Base-by-base conservation (phyloP, 1,140 invertebrate genomes). In the Drosophila nebulosa region DNA sequence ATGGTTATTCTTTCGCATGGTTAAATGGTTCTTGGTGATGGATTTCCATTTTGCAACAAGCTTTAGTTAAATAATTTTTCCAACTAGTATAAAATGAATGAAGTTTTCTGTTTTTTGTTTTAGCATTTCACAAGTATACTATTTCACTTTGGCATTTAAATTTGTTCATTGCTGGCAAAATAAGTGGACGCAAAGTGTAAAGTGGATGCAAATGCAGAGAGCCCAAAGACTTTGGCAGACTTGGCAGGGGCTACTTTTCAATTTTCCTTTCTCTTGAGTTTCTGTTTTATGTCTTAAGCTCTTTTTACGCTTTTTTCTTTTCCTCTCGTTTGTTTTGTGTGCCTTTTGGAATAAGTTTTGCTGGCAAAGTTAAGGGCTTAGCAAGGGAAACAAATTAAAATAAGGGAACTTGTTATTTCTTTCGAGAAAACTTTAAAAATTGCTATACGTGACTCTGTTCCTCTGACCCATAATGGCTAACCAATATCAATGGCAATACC, bases 381-480 rank as follows among this genome's bases (percentile, higher is more conserved):
- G 39, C 39, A 46, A 46, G 39, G 39, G 39, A 46, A 46, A 46
- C 39, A 46, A 46, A 46, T 46, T 46, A 46, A 46, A 46, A 46
- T 21, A 46, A 46, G 39, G 39, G 39, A 46, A 46, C 39, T 46
- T 46, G 39, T 46, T 46, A 46, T 46, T 46, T 46, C 18, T 46
- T 42, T 42, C 1, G 39, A 46, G 39, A 10, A 46, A 46, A 16
- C 27, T 27, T 53, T 53, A 53, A 30, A 27, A 26, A 27, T 27
- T 27, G 51, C 51, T 16, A 9, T 32, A 32, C 14, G 36, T 42
- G 21, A 59, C 57, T 16, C 35, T 16, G 35, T 42, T 30, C 21
- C 9, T 67, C 2, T 16, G 32, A 22, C 53, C 56, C 69, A 77
- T 56, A 78, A 74, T 69, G 53, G 55, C 27, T 56, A 46, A 67